Percentiles rank a stretch among this genome's conserved stretches.
Conservation (phyloP, 35 echinoderm and acorn worm species). For the Stichopus chloronotus region DNA sequence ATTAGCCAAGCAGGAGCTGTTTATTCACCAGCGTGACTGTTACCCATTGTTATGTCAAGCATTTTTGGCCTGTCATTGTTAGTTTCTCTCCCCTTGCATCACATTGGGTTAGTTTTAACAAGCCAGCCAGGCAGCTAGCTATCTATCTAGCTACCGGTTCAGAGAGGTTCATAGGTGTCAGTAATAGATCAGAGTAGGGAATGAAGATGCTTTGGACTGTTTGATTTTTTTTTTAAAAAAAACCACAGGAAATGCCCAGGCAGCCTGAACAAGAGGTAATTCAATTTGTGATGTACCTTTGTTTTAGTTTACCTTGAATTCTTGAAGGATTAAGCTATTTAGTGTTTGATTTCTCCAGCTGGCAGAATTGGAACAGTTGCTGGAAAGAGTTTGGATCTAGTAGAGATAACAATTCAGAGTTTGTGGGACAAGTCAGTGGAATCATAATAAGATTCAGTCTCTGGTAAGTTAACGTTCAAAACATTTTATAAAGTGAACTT, state of each 20-base stretch:
- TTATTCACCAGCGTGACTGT: slow-evolving; percentile 27
- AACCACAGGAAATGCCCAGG: neutral
- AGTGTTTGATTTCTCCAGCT: neutral
- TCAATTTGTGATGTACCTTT: neutral
- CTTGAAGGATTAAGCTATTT: neutral
- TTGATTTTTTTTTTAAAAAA: neutral
- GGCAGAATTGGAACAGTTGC: neutral
- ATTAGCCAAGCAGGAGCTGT: slow-evolving; percentile 28
- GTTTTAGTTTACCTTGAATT: neutral
- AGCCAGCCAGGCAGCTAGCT: neutral
- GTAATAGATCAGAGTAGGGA: too few species aligned
- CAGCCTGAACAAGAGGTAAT: neutral
- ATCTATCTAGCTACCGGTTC: neutral
- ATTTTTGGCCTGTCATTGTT: slow-evolving; percentile 40
- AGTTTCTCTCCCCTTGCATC: slow-evolving; percentile 23
- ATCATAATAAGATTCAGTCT: too few species aligned
- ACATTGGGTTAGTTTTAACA: neutral
- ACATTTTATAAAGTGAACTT: too few species aligned
- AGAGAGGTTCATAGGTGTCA: neutral
- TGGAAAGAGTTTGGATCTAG: too few species aligned
- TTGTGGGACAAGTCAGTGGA: too few species aligned
- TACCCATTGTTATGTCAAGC: slow-evolving; percentile 47
- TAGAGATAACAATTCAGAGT: too few species aligned
- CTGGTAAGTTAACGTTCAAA: too few species aligned
- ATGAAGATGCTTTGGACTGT: too few species aligned